Base-by-base conservation (phyloP, 2,888 invertebrate species). In the Deroplatys truncata region DNA sequence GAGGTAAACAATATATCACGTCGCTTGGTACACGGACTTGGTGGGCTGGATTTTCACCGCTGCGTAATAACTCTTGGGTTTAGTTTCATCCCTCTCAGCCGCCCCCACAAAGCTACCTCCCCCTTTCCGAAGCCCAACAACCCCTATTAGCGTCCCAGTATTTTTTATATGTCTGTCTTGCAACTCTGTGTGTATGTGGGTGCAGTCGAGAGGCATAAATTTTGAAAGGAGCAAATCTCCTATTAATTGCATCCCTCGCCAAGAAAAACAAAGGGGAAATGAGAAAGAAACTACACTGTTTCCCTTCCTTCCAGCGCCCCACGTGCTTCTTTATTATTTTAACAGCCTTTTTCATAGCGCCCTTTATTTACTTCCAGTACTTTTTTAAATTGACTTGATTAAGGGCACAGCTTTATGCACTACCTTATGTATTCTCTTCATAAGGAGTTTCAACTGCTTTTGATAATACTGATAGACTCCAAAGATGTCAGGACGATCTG, bases 111-210 rank as follows among this genome's bases (percentile, higher is more conserved):
- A 86, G 28, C 72, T 28, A 72, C 8, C 86, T 82, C n/a, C 56
- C 56, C 86, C 56, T 49, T 72, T 72, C 56, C 56, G 16, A 56
- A 49, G 15, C 56, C 56, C 82, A 86, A 86, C 86, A 86, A 86
- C 56, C 86, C 86, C 82, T 86, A 82, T 86, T 86, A 86, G 43
- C 86, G 86, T 86, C 86, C 86, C 20, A 28, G 31, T 29, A 82
- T 86, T 86, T 86, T 86, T 86, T 82, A 56, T 28, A 82, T 7
- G 56, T 56, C 56, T 56, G 56, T 56, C 56, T 86, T 25, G 72
- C 20, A 13, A 82, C 29, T 72, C 9, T 72, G 56, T 2, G 56
- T n/a, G n/a, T n/a, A n/a, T n/a, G n/a, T n/a, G n/a, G n/a, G n/a
- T 72, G 56, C 56, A 72, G 56, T 72, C 86, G 28, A 86, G 56